Percentiles rank a stretch among this genome's conserved stretches.
Evolutionary conservation across 2,797 vertebrate genomes (phyloP).

Genomic region (Lutjanus argentimaculatus): DNA sequence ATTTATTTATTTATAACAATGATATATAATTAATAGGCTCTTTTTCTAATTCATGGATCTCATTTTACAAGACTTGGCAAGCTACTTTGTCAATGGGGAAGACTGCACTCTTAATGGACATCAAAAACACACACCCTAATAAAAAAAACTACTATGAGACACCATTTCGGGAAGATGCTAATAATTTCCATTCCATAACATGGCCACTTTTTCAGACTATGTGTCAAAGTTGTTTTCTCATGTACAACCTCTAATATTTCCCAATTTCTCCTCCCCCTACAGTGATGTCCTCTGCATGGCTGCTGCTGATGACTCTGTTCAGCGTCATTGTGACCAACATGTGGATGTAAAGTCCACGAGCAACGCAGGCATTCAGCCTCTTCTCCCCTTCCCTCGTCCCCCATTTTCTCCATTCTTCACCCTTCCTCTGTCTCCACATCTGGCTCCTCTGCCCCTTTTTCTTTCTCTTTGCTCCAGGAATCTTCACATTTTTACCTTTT

Average conservation of each 20-base stretch:
- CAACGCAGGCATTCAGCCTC: not conserved
- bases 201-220: not conserved
- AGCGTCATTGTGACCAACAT: conserved; percentile 62
- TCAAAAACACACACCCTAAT: no score
- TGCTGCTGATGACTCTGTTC: conserved; percentile 69
- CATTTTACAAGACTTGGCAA: no score
- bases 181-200: not conserved
- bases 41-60: no score
- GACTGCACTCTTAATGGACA: no score
- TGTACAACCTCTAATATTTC: conserved; percentile 3
- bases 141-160: no score
- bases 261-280: conserved; percentile 5
- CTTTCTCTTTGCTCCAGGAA: not conserved
- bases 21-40: no score
- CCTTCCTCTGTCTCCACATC: no score
- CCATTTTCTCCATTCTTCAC: not conserved
- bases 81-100: no score
- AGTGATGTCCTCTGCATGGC: conserved; percentile 71
- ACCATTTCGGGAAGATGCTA: not conserved
- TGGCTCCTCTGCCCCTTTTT: not conserved
- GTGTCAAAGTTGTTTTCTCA: not conserved
- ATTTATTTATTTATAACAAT: no score
- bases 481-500: not conserved
- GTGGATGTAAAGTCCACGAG: conserved; percentile 51
- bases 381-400: not conserved